Evolutionary conservation across 2,113 vertebrate species (phyloP), one percentile per base, ranked within the genome.

Genomic region (Colossoma macropomum): DNA sequence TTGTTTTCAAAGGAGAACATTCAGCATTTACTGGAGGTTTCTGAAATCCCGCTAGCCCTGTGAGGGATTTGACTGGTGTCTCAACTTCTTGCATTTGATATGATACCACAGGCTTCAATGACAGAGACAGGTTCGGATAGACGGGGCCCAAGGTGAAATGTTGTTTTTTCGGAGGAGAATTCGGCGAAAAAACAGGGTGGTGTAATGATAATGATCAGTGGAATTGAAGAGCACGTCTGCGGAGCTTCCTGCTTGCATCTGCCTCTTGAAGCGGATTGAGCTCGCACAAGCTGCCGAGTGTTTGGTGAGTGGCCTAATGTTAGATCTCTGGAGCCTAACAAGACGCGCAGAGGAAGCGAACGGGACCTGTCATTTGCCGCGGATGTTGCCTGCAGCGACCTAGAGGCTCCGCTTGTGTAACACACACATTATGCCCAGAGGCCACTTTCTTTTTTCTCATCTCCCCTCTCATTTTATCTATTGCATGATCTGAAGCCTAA

Each of bases 391-490:
- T 90, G 90, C 91, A 94, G 94, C 92, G 79, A 90, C 93, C 93
- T 85, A 92, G 89, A 92, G 93, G 94, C 93, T 92, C 89, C 91
- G 89, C 85, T 88, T 93, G 90, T 94, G 92, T 94, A 92, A 95
- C 91, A 95, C 91, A 94, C 89, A 94, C 88, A 92, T 92, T 92
- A 41, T 94, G 92, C 93, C 94, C 87, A 88, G 83, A 91, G 93
- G 93, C 90, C 85, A 81, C 90, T 90, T 89, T 81, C 83, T 84
- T 89, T 85, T 90, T 87, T 62, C 62, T 82, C 79, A 85, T 85
- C 86, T 88, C 84, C 77, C 73, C 79, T 62, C 75, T 83, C 41
- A 71, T 87, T 87, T 84, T 83, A 88, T 92, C 85, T 90, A 90
- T 89, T 84, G 86, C 87, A 90, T 84, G 87, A 89, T 92, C 86